These are phyloP conservation scores for Mormyrus lacerda DNA, from an alignment of 2,113 vertebrate species.

Conservation along the genomic window DNA sequence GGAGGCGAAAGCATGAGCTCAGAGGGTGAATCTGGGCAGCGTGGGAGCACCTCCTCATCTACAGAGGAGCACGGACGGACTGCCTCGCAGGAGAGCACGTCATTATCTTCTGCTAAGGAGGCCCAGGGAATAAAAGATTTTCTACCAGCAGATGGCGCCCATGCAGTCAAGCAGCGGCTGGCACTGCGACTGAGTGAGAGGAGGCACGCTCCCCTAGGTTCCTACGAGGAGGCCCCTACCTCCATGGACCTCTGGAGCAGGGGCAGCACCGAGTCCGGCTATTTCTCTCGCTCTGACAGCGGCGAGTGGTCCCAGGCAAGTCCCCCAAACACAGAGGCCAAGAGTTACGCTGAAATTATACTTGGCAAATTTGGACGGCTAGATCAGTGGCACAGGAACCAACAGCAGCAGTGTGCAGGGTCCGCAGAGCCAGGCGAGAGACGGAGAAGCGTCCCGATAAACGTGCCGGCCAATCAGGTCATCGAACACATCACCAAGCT, in stretches of 20 bases:
- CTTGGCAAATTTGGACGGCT: conserved; percentile 89
- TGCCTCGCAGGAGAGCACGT: conserved; percentile 53
- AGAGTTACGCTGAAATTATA: conserved; percentile 91
- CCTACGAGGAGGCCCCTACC: conserved; percentile 63
- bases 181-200: conserved; percentile 81
- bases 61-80: conserved; percentile 56
- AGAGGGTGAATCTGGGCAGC: conserved; percentile 73
- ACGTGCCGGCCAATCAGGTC: conserved; percentile 86
- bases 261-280: conserved; percentile 91
- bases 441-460: conserved; percentile 65
- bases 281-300: conserved; percentile 91
- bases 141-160: conserved; percentile 66
- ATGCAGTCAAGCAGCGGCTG: conserved; percentile 86
- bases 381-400: conserved; percentile 71
- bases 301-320: conserved; percentile 81
- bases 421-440: conserved; percentile 61
- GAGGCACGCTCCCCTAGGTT: conserved; percentile 65
- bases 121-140: conserved; percentile 54
- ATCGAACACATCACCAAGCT: conserved; percentile 98
- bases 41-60: conserved; percentile 54
- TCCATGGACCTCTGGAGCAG: conserved; percentile 79
- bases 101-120: conserved; percentile 59
- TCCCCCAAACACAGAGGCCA: conserved; percentile 81
- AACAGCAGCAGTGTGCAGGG: conserved; percentile 63
- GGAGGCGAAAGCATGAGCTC: conserved; percentile 79